Evolutionary conservation across 2,888 invertebrate genomes (phyloP), one percentile per base, ranked within the genome.

Genomic region (Germaria angustata): DNA sequence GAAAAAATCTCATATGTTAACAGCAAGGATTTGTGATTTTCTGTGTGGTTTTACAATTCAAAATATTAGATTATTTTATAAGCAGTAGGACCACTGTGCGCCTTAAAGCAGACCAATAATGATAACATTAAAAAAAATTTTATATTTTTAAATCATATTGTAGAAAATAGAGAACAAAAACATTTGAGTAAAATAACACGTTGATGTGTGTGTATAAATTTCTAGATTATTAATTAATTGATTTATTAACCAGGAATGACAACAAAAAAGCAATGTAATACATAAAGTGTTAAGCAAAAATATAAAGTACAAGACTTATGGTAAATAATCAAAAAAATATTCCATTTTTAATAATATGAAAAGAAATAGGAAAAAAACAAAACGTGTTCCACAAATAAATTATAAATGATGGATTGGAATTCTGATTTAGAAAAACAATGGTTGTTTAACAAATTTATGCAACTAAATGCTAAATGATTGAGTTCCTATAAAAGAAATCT

Each of bases 141-240:
- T 9, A 39, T n/a, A n/a, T n/a, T n/a, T n/a, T n/a, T n/a, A n/a
- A n/a, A n/a, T n/a, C n/a, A 7, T 2, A 39, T 6, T 34, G 15
- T 34, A 34, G 1, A 34, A 55, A 55, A 55, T 32, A 13, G 2
- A 34, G 34, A 36, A 7, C 20, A 17, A 39, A 13, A 53, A 28
- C n/a, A 32, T 32, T 4, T 0, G 13, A 49, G 32, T 2, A 53
- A 36, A 13, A 57, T 6, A 24, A 57, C n/a, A n/a, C n/a, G n/a
- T n/a, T n/a, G n/a, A n/a, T n/a, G n/a, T n/a, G n/a, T n/a, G n/a
- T n/a, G n/a, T n/a, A 51, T 9, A 46, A 32, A 32, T 22, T 36
- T 44, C 65, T 39, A 36, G 46, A 57, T 77, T 46, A 28, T 55
- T 63, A 71, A 63, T 63, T 71, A 44, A 78, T 78, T 71, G 63